Conservation (phyloP, 1,140 invertebrate genomes). For the Drosophila teissieri region DNA sequence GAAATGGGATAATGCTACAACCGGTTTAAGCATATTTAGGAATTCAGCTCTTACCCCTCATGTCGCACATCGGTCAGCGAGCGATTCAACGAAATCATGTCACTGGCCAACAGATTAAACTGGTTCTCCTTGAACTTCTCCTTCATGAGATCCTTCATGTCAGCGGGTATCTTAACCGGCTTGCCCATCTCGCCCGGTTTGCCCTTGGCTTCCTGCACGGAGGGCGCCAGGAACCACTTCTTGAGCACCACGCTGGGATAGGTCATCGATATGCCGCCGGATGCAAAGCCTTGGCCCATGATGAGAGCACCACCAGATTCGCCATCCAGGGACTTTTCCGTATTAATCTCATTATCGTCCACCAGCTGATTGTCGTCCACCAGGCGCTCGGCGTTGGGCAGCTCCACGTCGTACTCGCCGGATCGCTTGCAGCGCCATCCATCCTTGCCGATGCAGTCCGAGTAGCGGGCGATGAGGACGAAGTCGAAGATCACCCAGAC, state of each 20-base stretch:
- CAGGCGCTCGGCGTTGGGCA: conserved; percentile 74
- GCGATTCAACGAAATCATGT: conserved; percentile 98
- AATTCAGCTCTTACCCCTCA: conserved; percentile 90
- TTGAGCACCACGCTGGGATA: conserved; percentile 86
- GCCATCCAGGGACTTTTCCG: conserved; percentile 78
- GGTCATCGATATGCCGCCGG: conserved; percentile 78
- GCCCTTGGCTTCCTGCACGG: conserved; percentile 88
- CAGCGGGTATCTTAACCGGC: conserved; percentile 93
- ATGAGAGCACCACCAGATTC: conserved; percentile 50
- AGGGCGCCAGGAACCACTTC: conserved; percentile 90
- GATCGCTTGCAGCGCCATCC: conserved; percentile 88
- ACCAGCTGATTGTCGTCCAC: conserved; percentile 81
- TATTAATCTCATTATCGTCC: conserved; percentile 84
- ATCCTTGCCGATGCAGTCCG: conserved; percentile 92
- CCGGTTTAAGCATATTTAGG: not conserved
- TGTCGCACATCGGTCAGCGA: conserved; percentile 97
- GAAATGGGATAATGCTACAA: conserved; percentile 56
- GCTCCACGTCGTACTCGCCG: conserved; percentile 85
- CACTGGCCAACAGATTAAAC: conserved; percentile 98
- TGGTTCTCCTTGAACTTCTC: conserved; percentile 99
- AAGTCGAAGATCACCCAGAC: conserved; percentile 98
- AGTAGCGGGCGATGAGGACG: conserved; percentile 95
- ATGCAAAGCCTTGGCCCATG: conserved; percentile 72
- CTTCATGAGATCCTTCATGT: conserved; percentile 94
- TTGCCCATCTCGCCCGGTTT: conserved; percentile 95